These are phyloP conservation scores for Nesidiocoris tenuis DNA, from an alignment of 2,888 invertebrate genomes.

Conservation along the genomic window DNA sequence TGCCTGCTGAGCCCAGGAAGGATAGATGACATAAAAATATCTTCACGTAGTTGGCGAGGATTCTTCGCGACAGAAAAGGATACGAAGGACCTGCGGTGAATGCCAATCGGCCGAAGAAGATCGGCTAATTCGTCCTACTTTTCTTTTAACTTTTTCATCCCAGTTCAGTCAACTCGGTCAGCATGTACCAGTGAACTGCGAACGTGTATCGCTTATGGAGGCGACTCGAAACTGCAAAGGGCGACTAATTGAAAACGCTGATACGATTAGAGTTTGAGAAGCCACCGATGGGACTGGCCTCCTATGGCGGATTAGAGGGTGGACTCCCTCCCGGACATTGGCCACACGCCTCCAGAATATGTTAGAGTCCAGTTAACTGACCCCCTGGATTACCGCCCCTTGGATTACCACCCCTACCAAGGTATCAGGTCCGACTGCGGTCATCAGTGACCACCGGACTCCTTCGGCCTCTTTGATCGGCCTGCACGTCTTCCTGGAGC, in stretches of 20 bases:
- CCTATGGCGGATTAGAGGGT: slow-evolving; percentile 31
- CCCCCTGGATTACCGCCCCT: background rate
- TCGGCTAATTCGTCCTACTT: no score
- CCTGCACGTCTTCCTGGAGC: slow-evolving; percentile 24
- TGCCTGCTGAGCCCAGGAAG: no score
- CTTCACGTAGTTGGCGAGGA: no score
- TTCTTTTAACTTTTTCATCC: no score
- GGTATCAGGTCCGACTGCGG: background rate
- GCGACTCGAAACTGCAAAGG: background rate
- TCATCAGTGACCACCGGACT: background rate
- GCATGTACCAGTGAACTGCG: no score
- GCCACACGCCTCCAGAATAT: slow-evolving; percentile 32
- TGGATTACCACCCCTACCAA: background rate
- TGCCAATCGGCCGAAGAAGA: no score
- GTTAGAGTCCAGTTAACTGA: slow-evolving; percentile 29
- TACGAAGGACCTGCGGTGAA: no score
- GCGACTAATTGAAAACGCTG: slow-evolving; percentile 41
- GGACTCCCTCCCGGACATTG: background rate
- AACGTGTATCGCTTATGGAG: background rate
- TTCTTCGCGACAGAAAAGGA: no score
- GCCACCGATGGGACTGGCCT: background rate
- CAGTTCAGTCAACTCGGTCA: no score
- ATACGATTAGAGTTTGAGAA: slow-evolving; percentile 38
- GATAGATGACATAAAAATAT: no score
- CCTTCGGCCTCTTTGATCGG: slow-evolving; percentile 35